A percentile compares a stretch with the other conserved stretches of the same genome.
These are phyloP conservation scores for Peromyscus eremicus DNA, from an alignment of 2,797 vertebrate genomes.

Conservation along the genomic window DNA sequence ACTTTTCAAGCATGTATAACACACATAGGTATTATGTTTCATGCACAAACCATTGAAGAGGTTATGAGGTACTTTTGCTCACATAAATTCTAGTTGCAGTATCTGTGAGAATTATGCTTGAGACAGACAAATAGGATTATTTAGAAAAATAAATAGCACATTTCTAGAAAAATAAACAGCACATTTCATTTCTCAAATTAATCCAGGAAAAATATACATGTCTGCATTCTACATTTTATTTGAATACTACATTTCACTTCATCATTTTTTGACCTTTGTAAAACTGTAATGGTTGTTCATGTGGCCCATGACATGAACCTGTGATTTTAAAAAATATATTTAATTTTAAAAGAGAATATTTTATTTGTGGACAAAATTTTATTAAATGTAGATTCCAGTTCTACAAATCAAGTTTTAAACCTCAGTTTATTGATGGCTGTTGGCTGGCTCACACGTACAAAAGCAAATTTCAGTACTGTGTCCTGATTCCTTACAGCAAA, in stretches of 20 bases:
- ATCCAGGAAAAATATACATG: neutral
- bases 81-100: neutral
- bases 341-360: neutral
- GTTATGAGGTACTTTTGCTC: neutral
- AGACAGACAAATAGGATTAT: neutral
- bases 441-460: neutral
- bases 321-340: neutral
- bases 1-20: neutral
- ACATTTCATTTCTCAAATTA: neutral
- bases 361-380: neutral
- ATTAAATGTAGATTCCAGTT: neutral
- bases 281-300: neutral
- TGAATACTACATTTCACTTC: neutral
- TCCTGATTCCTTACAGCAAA: neutral
- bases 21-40: neutral
- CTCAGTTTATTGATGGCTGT: neutral
- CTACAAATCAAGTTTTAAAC: neutral
- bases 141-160: neutral
- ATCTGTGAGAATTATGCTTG: neutral
- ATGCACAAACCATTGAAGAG: neutral
- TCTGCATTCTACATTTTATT: neutral
- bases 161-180: neutral
- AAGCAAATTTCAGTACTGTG: neutral
- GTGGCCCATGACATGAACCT: neutral
- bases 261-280: neutral